Evolutionary conservation across 2,113 vertebrate species (phyloP).

Genomic region (Osmerus mordax): DNA sequence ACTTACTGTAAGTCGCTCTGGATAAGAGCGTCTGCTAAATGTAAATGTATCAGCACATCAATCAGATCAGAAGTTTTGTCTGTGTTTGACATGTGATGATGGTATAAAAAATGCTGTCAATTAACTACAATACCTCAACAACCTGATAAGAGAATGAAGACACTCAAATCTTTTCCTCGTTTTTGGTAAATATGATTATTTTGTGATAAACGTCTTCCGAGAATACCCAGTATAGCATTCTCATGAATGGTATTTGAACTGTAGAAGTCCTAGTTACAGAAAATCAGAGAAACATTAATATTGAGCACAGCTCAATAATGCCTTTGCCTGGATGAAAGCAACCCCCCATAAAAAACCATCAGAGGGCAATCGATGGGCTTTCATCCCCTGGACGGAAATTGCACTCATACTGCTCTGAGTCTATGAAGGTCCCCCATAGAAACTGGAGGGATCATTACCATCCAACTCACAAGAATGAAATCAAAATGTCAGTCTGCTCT

Average conservation of each 20-base stretch:
- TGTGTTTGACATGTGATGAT: too few species aligned
- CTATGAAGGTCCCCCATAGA: conserved; percentile 64
- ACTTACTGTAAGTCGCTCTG: too few species aligned
- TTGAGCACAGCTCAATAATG: conserved; percentile 67
- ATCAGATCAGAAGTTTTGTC: too few species aligned
- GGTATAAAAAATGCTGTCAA: too few species aligned
- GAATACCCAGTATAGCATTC: conserved; percentile 19
- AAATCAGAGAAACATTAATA: conserved; percentile 64
- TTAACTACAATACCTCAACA: too few species aligned
- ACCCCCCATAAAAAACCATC: conserved; percentile 67
- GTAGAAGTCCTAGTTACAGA: conserved; percentile 60
- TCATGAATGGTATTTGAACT: conserved; percentile 44
- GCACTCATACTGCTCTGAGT: conserved; percentile 69
- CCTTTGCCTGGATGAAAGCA: conserved; percentile 70
- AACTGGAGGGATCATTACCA: conserved; percentile 69
- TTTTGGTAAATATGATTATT: too few species aligned
- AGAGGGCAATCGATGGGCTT: conserved; percentile 74
- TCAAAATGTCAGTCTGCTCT: conserved; percentile 67
- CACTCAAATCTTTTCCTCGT: too few species aligned
- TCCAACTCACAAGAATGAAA: conserved; percentile 70
- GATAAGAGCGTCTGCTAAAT: too few species aligned
- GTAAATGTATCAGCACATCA: too few species aligned
- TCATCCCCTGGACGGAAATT: conserved; percentile 74
- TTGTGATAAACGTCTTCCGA: too few species aligned
- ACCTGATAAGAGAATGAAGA: too few species aligned